Conservation (phyloP, 53 echinoderm and acorn worm genomes). For the Holothuria scabra region DNA sequence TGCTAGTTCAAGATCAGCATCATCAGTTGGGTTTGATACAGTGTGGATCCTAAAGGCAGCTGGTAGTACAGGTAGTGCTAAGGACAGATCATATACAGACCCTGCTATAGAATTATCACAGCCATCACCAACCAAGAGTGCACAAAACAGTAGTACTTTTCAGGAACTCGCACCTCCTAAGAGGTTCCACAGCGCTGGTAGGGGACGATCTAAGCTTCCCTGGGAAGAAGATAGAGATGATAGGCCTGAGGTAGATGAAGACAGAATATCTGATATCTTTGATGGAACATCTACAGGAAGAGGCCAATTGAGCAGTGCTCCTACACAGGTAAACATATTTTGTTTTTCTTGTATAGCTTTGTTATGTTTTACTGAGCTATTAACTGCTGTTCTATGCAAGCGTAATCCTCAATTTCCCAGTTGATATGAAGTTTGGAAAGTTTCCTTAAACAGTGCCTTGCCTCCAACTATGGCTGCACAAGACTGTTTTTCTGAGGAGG, state of each 20-base stretch:
- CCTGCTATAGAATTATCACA: conserved; percentile 85
- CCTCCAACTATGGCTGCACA: no score
- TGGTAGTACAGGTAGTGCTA: conserved; percentile 78
- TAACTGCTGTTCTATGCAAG: no score
- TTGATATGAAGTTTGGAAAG: no score
- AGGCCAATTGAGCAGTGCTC: conserved; percentile 93
- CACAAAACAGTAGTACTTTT: conserved; percentile 44
- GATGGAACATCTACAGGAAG: conserved; percentile 39
- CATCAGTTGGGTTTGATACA: conserved; percentile 72
- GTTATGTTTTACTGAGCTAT: no score
- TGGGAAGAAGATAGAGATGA: conserved; percentile 92
- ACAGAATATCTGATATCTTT: conserved; percentile 23
- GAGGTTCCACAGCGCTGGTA: conserved; percentile 93
- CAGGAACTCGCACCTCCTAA: conserved; percentile 78
- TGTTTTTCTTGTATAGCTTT: no score
- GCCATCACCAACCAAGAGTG: conserved; percentile 73
- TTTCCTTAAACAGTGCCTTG: no score
- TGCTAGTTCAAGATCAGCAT: conserved; percentile 69
- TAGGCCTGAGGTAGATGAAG: conserved; percentile 52
- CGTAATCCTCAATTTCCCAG: no score
- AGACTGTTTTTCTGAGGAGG: no score
- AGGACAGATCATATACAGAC: conserved; percentile 70
- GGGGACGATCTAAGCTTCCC: conserved; percentile 85
- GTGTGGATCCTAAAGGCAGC: conserved; percentile 90
- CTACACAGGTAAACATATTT: conserved; percentile 78